Conservation (phyloP, 1,140 invertebrate species). For the Lordiphosa collinella region DNA sequence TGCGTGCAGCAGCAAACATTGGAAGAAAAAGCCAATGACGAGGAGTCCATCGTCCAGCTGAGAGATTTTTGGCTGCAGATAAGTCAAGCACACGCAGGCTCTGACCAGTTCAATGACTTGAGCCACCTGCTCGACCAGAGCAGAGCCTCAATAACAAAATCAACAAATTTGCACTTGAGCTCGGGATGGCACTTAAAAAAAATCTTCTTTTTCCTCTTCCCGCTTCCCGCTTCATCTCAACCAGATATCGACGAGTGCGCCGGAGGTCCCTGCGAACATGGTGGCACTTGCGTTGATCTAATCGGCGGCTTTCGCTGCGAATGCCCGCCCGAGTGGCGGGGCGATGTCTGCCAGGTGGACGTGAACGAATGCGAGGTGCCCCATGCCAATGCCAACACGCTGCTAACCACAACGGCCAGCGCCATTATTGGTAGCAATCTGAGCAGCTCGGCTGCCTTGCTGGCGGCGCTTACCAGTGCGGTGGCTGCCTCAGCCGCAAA, state of each 20-base stretch:
- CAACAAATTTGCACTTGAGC: slow-evolving; percentile 62
- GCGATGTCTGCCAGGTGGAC: slow-evolving; percentile 88
- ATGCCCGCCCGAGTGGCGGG: slow-evolving; percentile 90
- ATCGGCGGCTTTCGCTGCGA: slow-evolving; percentile 88
- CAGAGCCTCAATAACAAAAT: slow-evolving; percentile 49
- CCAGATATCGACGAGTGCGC: slow-evolving; percentile 91
- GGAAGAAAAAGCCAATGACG: background rate
- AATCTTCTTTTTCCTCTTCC: slow-evolving; percentile 17
- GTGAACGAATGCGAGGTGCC: slow-evolving; percentile 84
- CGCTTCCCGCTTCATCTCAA: slow-evolving; percentile 6
- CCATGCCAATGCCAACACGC: slow-evolving; percentile 49
- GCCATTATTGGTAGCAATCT: slow-evolving; percentile 61
- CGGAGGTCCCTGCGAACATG: slow-evolving; percentile 91
- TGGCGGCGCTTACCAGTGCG: slow-evolving; percentile 90
- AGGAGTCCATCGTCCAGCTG: slow-evolving; percentile 13
- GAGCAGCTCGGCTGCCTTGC: slow-evolving; percentile 85
- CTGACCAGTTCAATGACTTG: slow-evolving; percentile 57
- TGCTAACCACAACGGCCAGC: slow-evolving; percentile 79
- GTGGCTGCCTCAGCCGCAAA: slow-evolving; percentile 88
- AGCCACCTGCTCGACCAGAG: slow-evolving; percentile 49
- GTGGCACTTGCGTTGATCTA: slow-evolving; percentile 90
- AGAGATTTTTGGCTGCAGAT: slow-evolving; percentile 33
- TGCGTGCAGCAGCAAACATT: slow-evolving; percentile 37
- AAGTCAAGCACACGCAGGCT: slow-evolving; percentile 32
- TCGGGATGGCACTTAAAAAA: slow-evolving; percentile 45